Conservation (phyloP, 2,113 vertebrate species). For the Agapornis roseicollis region DNA sequence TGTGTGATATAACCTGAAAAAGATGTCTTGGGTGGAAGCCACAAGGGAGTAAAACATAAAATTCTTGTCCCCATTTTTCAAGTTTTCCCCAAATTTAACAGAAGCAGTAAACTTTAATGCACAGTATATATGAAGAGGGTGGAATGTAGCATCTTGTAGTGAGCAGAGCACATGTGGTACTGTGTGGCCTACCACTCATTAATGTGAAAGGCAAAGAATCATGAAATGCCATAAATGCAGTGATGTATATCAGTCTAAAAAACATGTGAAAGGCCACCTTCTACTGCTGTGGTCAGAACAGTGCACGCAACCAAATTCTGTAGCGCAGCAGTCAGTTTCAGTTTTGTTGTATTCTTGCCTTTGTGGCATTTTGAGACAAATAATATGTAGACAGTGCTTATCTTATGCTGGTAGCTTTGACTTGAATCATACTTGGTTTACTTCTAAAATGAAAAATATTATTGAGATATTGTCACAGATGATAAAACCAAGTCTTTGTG, state of each 20-base stretch:
- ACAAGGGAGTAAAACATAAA: neutral
- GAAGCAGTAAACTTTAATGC: neutral
- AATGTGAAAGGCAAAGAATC: neutral
- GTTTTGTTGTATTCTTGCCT: neutral
- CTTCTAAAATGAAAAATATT: slow-evolving; percentile 22
- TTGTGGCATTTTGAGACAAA: neutral
- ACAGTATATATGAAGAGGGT: neutral
- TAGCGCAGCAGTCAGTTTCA: neutral
- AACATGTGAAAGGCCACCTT: neutral
- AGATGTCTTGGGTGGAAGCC: neutral
- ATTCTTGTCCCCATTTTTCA: neutral
- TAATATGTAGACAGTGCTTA: neutral
- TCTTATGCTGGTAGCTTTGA: neutral
- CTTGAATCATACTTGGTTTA: neutral
- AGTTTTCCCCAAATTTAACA: neutral
- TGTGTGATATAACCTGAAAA: neutral
- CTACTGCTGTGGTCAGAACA: neutral
- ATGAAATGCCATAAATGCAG: neutral
- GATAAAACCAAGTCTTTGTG: neutral
- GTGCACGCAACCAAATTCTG: neutral
- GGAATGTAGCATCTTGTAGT: slow-evolving; percentile 6
- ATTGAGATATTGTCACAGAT: neutral
- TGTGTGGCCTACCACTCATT: slow-evolving; percentile 28
- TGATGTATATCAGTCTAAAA: neutral
- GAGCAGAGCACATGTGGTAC: slow-evolving; percentile 17